A percentile compares a stretch with the other conserved stretches of the same genome.
Evolutionary conservation across 2,797 vertebrate species (phyloP).

Genomic region (Thamnophis elegans): DNA sequence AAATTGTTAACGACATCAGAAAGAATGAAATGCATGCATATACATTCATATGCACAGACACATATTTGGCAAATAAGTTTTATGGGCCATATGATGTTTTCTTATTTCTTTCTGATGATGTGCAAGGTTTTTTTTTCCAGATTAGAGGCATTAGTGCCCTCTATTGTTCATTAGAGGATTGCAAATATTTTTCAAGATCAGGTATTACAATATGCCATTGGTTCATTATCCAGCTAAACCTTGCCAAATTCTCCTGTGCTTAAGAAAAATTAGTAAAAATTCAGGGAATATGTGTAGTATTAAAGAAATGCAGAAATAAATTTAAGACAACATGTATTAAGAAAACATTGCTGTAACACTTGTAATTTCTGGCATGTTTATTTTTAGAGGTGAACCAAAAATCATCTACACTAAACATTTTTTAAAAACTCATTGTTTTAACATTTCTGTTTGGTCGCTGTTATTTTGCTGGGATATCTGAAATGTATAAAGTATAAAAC

Average conservation of each 20-base stretch:
- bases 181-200: slow-evolving; percentile 66
- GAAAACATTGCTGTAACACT: slow-evolving; percentile 13
- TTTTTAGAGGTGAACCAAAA: neutral
- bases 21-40: slow-evolving; percentile 4
- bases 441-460: neutral
- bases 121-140: slow-evolving; percentile 68
- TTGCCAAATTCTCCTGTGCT: slow-evolving; percentile 22
- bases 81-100: slow-evolving; percentile 40
- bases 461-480: slow-evolving; percentile 28
- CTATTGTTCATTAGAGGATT: slow-evolving; percentile 86
- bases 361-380: neutral
- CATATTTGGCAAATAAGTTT: slow-evolving; percentile 51
- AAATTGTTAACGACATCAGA: slow-evolving; percentile 32
- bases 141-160: slow-evolving; percentile 91
- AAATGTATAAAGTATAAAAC: slow-evolving; percentile 35
- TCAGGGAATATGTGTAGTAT: neutral
- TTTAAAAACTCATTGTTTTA: neutral
- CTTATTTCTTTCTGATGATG: slow-evolving; percentile 39
- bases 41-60: slow-evolving; percentile 37
- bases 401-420: neutral
- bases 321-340: slow-evolving; percentile 2
- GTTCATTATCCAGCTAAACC: slow-evolving; percentile 30
- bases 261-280: slow-evolving; percentile 1
- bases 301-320: slow-evolving; percentile 26
- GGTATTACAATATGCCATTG: slow-evolving; percentile 41